Conservation (phyloP, 2,888 invertebrate genomes). For the Hirudinaria manillensis region DNA sequence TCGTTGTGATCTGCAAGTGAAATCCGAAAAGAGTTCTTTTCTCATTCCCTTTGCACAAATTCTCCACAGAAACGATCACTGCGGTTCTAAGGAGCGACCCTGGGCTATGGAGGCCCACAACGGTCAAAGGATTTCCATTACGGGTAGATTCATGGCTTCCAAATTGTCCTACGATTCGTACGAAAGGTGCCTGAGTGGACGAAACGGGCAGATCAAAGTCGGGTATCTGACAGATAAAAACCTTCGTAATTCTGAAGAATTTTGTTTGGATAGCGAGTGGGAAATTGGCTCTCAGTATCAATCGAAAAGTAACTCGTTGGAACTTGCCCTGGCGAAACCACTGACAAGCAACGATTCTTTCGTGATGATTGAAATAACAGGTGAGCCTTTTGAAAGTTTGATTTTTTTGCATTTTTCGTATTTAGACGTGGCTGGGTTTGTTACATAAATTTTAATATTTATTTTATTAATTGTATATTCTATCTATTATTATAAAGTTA, state of each 20-base stretch:
- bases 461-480: not conserved
- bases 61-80: not conserved
- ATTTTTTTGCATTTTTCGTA: too few relatives aligned
- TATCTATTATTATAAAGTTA: not conserved
- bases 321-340: not conserved
- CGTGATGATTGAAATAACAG: not conserved
- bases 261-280: not conserved
- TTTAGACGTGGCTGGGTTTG: too few relatives aligned
- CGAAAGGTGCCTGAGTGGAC: not conserved
- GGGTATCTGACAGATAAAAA: not conserved
- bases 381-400: not conserved
- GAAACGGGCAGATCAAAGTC: not conserved
- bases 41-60: not conserved
- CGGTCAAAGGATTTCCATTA: constrained; percentile 16
- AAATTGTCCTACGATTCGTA: too few relatives aligned
- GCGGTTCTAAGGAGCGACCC: constrained; percentile 17
- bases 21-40: not conserved
- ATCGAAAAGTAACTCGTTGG: not conserved
- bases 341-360: not conserved
- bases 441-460: not conserved
- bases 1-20: not conserved
- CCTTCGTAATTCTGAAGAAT: not conserved
- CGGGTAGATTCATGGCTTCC: not conserved
- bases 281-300: not conserved
- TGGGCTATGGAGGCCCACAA: constrained; percentile 14